Conservation (phyloP, 2,113 vertebrate genomes). For the Notarius quadriscutis region DNA sequence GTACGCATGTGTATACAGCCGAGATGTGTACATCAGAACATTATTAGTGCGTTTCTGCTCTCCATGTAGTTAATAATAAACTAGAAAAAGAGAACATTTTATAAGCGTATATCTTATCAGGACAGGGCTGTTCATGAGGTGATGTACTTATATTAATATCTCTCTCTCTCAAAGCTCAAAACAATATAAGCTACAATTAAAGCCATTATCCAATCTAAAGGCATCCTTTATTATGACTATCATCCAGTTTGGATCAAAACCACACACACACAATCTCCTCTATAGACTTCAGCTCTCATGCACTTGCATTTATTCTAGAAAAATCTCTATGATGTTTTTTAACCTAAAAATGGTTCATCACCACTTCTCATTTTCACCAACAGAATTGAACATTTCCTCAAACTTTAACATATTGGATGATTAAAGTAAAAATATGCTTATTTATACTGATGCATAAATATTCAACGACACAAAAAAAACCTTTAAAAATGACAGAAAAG, state of each 20-base stretch:
- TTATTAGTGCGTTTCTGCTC: not conserved
- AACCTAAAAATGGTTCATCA: not conserved
- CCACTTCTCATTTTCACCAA: not conserved
- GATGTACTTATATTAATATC: not conserved
- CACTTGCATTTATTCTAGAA: not conserved
- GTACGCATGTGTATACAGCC: not conserved
- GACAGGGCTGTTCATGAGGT: not conserved
- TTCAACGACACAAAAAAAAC: not conserved
- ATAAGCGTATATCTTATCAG: constrained; percentile 46
- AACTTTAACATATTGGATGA: not conserved
- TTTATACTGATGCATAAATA: not conserved
- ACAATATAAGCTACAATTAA: not conserved
- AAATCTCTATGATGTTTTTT: not conserved
- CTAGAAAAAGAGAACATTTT: constrained; percentile 31
- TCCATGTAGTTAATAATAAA: constrained; percentile 53
- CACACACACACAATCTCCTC: not conserved
- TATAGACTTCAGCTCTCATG: not conserved
- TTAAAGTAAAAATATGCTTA: too few species aligned
- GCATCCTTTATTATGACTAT: not conserved
- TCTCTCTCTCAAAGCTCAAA: not conserved
- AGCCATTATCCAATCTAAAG: not conserved
- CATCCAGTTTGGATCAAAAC: not conserved
- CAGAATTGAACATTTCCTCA: not conserved
- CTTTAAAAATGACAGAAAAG: not conserved
- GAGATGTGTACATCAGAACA: not conserved